These are phyloP conservation scores for zebrafish (Danio rerio) DNA, from an alignment of 2,113 vertebrate species.

Conservation along the genomic window DNA sequence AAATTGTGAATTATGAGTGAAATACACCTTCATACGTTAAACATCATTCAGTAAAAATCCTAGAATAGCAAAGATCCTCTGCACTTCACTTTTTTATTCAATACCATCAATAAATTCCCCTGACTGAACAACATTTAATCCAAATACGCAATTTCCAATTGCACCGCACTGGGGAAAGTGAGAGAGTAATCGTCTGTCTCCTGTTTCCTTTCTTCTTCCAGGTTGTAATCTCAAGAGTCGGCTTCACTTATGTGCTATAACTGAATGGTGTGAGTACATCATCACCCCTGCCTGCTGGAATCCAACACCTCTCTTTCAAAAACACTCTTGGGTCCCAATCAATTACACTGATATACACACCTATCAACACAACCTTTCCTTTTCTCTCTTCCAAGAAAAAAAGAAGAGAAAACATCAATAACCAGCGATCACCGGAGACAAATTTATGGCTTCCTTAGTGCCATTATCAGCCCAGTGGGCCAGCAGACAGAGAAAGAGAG, in stretches of 20 bases:
- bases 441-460: conserved; percentile 83
- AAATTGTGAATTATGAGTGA: background rate
- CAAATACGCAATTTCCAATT: background rate
- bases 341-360: conserved; percentile 48
- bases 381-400: conserved; percentile 26
- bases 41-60: conserved; percentile 27
- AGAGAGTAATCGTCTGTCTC: conserved; percentile 11
- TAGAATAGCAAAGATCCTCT: background rate
- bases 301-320: conserved; percentile 45
- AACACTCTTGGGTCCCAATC: conserved; percentile 49
- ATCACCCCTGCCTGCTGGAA: conserved; percentile 43
- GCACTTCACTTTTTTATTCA: background rate
- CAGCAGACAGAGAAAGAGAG: conserved; percentile 63
- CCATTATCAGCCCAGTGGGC: conserved; percentile 73
- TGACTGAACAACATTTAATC: background rate
- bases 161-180: background rate
- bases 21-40: background rate
- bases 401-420: conserved; percentile 54
- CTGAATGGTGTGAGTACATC: conserved; percentile 31
- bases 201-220: background rate
- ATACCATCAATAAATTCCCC: too few species aligned
- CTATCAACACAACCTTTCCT: conserved; percentile 25
- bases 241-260: conserved; percentile 32
- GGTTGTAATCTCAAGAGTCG: conserved; percentile 38
- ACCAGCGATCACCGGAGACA: conserved; percentile 74